Conservation (phyloP, 2,113 vertebrate genomes). For the Elanus axillaris region DNA sequence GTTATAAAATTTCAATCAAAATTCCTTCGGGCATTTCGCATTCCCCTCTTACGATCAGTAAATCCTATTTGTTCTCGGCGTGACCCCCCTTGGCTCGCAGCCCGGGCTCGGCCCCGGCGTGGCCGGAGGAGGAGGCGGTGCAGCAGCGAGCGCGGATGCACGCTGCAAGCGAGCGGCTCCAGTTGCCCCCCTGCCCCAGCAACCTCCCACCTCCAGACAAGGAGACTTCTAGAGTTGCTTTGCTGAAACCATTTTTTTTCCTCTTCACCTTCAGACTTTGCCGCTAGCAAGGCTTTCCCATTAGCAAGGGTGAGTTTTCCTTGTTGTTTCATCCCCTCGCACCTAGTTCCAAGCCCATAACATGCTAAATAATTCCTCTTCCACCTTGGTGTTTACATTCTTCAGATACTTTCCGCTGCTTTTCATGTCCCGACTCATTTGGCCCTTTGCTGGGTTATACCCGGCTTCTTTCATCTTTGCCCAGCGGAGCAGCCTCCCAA, state of each 20-base stretch:
- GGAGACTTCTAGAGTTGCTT: background rate
- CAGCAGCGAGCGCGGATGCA: background rate
- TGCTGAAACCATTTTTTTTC: background rate
- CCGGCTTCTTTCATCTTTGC: slow-evolving; percentile 4
- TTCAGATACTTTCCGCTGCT: slow-evolving; percentile 33
- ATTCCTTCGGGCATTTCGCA: slow-evolving; percentile 43
- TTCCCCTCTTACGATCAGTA: slow-evolving; percentile 44
- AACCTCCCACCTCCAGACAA: background rate
- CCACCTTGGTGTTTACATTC: slow-evolving; percentile 67
- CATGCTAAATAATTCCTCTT: slow-evolving; percentile 58
- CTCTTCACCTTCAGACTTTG: background rate
- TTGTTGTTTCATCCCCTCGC: slow-evolving; percentile 2
- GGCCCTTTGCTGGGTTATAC: slow-evolving; percentile 4
- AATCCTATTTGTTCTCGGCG: slow-evolving; percentile 31
- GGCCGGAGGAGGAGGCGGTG: background rate
- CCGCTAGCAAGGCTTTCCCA: background rate
- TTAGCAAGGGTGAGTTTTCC: background rate
- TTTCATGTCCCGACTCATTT: slow-evolving; percentile 52
- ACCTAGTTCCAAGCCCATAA: slow-evolving; percentile 10
- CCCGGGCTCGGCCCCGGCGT: background rate
- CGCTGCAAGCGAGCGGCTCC: background rate
- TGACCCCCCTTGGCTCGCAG: slow-evolving; percentile 10
- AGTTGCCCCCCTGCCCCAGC: background rate
- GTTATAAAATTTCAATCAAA: slow-evolving; percentile 73
- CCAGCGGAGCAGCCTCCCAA: background rate